phyloP scores from a whole-genome alignment of 2,797 vertebrate species.

The Oryzias sinensis region DNA sequence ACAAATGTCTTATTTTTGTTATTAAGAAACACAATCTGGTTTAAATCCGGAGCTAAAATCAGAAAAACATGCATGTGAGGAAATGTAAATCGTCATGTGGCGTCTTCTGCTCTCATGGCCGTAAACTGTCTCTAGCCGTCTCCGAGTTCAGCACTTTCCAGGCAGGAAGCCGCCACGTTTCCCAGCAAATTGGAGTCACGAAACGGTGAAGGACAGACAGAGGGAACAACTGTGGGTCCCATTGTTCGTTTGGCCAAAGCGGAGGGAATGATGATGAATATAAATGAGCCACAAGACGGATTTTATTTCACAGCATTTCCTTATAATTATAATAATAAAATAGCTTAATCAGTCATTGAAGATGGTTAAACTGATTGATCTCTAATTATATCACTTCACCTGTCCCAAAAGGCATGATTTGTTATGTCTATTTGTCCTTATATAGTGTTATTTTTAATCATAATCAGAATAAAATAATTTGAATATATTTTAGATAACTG shows the following conservation, averaged over 20 bases:
- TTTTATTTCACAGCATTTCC: too few relatives aligned
- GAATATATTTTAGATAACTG: too few relatives aligned
- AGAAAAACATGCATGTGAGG: slow-evolving; percentile 17
- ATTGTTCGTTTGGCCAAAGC: neutral
- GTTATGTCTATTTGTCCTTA: too few relatives aligned
- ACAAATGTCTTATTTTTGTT: neutral
- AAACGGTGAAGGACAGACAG: slow-evolving; percentile 27
- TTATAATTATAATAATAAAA: too few relatives aligned
- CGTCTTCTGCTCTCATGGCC: neutral
- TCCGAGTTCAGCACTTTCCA: slow-evolving; percentile 1
- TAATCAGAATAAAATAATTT: too few relatives aligned
- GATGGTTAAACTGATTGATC: too few relatives aligned
- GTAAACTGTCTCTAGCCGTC: slow-evolving; percentile 15
- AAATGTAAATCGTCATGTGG: slow-evolving; percentile 23
- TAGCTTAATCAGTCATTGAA: too few relatives aligned
- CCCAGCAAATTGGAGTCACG: neutral
- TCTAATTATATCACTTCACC: too few relatives aligned
- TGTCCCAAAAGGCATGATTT: too few relatives aligned
- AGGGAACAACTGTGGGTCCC: neutral
- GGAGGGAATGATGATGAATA: neutral
- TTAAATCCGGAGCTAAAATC: neutral
- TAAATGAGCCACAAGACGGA: slow-evolving; percentile 2
- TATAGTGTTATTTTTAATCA: too few relatives aligned
- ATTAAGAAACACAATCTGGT: slow-evolving; percentile 2
- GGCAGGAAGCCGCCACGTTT: neutral